These are phyloP conservation scores for Drosophila parthenogenetica DNA, from an alignment of 2,888 invertebrate species.

Conservation along the genomic window DNA sequence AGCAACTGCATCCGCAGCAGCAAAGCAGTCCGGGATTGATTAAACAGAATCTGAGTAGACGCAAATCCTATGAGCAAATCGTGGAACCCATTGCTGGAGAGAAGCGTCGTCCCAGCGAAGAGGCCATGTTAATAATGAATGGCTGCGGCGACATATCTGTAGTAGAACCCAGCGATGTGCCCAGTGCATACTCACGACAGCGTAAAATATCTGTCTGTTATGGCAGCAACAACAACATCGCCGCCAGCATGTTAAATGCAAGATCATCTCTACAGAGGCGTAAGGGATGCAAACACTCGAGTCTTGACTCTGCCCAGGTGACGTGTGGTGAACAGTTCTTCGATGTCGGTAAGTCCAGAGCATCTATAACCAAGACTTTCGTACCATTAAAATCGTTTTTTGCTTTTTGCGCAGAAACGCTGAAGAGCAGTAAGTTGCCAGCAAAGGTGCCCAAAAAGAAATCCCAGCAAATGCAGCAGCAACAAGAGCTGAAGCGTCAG, in stretches of 20 bases:
- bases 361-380: neutral
- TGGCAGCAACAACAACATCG: conserved; percentile 77
- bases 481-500: conserved; percentile 84
- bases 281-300: conserved; percentile 78
- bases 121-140: conserved; percentile 88
- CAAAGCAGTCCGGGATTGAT: neutral
- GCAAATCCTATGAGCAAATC: conserved; percentile 89
- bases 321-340: conserved; percentile 61
- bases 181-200: conserved; percentile 58
- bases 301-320: conserved; percentile 84
- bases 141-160: conserved; percentile 82
- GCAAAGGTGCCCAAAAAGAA: conserved; percentile 53
- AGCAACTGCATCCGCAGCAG: conserved; percentile 58
- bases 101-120: conserved; percentile 90
- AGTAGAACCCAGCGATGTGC: neutral
- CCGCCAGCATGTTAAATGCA: conserved; percentile 47
- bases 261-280: conserved; percentile 63
- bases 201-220: conserved; percentile 84
- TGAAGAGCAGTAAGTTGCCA: conserved; percentile 50
- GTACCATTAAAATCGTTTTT: too few relatives aligned
- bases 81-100: conserved; percentile 76
- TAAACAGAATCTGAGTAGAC: conserved; percentile 84
- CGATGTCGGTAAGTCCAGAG: conserved; percentile 60
- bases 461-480: conserved; percentile 33
- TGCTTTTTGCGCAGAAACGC: conserved; percentile 52